Evolutionary conservation across 2,888 invertebrate genomes (phyloP).

Genomic region (Chymomyza caudatula): DNA sequence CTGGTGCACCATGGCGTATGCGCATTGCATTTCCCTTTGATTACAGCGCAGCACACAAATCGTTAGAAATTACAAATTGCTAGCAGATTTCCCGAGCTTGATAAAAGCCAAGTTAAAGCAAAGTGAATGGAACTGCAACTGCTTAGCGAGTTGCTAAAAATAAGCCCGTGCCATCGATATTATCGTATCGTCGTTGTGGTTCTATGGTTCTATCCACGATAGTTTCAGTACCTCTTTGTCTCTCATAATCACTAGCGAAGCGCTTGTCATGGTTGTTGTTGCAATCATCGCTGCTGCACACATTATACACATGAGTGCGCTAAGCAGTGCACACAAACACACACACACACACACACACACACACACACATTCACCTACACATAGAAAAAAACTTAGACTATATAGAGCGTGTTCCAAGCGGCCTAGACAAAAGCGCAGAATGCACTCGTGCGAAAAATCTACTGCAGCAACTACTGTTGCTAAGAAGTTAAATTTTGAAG

Average conservation of each 20-base stretch:
- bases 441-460: constrained; percentile 49
- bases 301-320: constrained; percentile 53
- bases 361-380: constrained; percentile 22
- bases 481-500: background rate
- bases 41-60: constrained; percentile 18
- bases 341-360: background rate
- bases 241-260: constrained; percentile 31
- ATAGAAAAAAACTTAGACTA: constrained; percentile 2
- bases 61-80: constrained; percentile 16
- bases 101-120: background rate
- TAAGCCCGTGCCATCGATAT: background rate
- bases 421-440: constrained; percentile 15
- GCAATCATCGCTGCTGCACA: background rate
- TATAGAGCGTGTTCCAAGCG: background rate
- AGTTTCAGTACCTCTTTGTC: background rate
- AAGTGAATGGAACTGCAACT: background rate
- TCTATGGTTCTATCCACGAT: too few species aligned
- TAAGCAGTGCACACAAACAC: constrained; percentile 15
- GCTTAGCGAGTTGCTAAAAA: background rate
- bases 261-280: constrained; percentile 9
- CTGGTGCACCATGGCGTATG: constrained; percentile 12
- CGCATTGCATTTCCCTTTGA: constrained; percentile 10
- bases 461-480: background rate
- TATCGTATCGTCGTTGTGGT: background rate
- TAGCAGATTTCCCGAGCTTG: constrained; percentile 19